phyloP scores from a whole-genome alignment of 2,888 invertebrate genomes.

The Stenotaenia linearis region DNA sequence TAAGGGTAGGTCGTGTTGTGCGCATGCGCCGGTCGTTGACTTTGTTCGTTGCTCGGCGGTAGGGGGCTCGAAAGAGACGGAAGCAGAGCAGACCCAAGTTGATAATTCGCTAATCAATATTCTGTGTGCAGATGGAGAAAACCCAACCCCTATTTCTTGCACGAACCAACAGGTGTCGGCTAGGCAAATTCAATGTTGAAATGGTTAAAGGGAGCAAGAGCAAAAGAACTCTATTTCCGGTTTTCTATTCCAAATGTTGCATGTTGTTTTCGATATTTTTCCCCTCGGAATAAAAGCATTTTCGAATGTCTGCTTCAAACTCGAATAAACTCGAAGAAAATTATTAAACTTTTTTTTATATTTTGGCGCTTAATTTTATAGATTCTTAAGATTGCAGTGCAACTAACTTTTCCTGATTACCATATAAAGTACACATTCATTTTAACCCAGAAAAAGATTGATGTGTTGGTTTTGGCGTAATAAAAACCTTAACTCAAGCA shows the following conservation, averaged over 20 bases:
- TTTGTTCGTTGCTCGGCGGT: not conserved
- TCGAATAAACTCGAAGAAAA: too few species aligned
- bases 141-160: not conserved
- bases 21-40: constrained; percentile 19
- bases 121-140: constrained; percentile 9
- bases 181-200: not conserved
- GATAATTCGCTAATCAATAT: constrained; percentile 26
- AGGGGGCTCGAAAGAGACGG: not conserved
- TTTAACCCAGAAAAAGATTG: too few species aligned
- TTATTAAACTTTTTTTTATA: not conserved
- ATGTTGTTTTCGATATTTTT: not conserved
- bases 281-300: not conserved
- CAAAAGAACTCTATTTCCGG: not conserved
- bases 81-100: not conserved
- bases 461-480: too few species aligned
- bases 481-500: too few species aligned
- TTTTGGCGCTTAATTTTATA: not conserved
- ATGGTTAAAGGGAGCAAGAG: not conserved
- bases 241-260: not conserved
- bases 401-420: too few species aligned
- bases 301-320: too few species aligned
- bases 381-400: too few species aligned
- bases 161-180: constrained; percentile 15
- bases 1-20: not conserved
- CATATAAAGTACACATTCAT: too few species aligned